These are phyloP conservation scores for Nasonovia ribisnigri DNA, from an alignment of 2,888 invertebrate genomes.

Conservation along the genomic window DNA sequence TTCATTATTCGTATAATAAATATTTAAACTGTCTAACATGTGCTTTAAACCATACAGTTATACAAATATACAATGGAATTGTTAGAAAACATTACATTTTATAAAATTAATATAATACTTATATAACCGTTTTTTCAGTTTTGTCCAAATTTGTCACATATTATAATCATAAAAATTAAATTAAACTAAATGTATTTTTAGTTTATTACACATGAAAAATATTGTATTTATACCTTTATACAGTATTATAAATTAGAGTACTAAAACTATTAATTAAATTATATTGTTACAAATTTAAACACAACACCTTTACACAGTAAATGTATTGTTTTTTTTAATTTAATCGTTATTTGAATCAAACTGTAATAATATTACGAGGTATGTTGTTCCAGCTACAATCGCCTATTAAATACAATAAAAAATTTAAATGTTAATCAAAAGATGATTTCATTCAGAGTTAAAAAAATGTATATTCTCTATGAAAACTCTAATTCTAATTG, in stretches of 20 bases:
- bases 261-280: not conserved
- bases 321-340: not conserved
- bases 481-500: not conserved
- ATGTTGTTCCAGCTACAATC: slow-evolving; percentile 67
- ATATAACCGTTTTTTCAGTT: not conserved
- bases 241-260: not conserved
- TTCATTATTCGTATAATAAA: no score
- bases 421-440: not conserved
- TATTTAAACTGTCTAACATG: no score
- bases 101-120: no score
- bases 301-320: not conserved
- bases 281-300: not conserved
- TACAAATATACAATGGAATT: no score
- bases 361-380: slow-evolving; percentile 66
- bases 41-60: no score
- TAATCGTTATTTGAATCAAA: slow-evolving; percentile 56
- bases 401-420: slow-evolving; percentile 59
- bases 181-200: not conserved
- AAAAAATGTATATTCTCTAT: not conserved
- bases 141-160: not conserved
- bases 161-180: not conserved
- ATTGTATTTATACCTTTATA: not conserved
- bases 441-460: not conserved
- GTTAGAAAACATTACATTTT: no score
- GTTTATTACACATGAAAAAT: not conserved